Percentiles rank a stretch among this genome's conserved stretches.
phyloP scores from a whole-genome alignment of 1,140 invertebrate genomes.

The Rhopalosiphum maidis region DNA sequence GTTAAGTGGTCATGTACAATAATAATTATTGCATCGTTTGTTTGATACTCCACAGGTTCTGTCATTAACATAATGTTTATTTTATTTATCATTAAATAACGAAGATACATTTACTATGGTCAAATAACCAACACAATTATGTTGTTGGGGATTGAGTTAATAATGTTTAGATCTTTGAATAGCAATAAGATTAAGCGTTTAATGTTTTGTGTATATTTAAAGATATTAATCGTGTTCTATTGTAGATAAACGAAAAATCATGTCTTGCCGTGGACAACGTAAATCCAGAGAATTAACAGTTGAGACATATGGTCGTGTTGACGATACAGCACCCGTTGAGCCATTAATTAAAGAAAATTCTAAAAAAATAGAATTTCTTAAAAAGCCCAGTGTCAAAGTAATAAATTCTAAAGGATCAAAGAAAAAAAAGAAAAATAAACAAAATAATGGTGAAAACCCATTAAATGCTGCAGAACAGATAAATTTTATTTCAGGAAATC shows the following conservation, averaged over 20 bases:
- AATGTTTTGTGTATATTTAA: neutral
- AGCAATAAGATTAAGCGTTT: neutral
- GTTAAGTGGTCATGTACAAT: neutral
- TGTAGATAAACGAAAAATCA: conserved; percentile 53
- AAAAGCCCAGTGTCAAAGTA: conserved; percentile 60
- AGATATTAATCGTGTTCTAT: neutral
- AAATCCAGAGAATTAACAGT: conserved; percentile 70
- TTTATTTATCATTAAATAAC: too few relatives aligned
- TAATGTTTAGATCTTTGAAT: neutral
- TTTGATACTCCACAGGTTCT: fast-evolving
- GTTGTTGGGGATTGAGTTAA: neutral
- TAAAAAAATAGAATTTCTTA: conserved; percentile 14
- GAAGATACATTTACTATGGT: neutral
- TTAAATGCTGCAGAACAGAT: conserved; percentile 65
- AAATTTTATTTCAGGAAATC: conserved; percentile 95
- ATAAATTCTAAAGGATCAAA: conserved; percentile 58
- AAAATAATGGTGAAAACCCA: conserved; percentile 62
- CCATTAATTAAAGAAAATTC: conserved; percentile 48
- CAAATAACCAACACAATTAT: neutral
- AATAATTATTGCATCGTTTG: neutral
- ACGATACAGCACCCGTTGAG: conserved; percentile 61
- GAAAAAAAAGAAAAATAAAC: conserved; percentile 62
- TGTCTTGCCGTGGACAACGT: conserved; percentile 65
- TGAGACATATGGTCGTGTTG: conserved; percentile 69
- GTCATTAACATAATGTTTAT: too few relatives aligned